Conservation (phyloP, 2,113 vertebrate genomes). For the Labeo rohita region DNA sequence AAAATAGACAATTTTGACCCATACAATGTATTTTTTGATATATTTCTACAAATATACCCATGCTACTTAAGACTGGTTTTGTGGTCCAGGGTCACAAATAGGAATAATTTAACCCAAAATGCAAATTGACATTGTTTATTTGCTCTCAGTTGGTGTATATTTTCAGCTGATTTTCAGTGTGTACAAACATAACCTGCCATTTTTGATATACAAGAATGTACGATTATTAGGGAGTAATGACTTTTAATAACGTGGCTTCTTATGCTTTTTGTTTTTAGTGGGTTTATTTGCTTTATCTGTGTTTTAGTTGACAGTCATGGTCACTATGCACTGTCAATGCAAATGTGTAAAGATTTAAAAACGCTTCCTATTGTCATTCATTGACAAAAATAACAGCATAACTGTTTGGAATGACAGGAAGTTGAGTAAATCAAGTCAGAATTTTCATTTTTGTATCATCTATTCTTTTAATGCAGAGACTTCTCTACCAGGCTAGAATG, state of each 20-base stretch:
- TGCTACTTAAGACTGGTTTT: too few relatives aligned
- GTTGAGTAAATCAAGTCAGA: background rate
- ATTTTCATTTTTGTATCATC: background rate
- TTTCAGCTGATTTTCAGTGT: background rate
- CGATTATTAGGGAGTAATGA: background rate
- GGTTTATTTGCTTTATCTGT: background rate
- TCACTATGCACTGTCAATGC: background rate
- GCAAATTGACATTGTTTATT: background rate
- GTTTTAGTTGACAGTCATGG: background rate
- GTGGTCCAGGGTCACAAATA: background rate
- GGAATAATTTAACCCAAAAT: background rate
- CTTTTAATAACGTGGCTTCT: background rate
- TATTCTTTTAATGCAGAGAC: constrained; percentile 1
- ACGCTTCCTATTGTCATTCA: background rate
- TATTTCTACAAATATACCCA: too few relatives aligned
- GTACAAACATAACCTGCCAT: background rate
- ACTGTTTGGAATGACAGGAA: background rate
- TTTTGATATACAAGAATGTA: background rate
- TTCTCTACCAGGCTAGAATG: background rate
- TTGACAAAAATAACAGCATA: background rate
- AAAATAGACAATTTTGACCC: too few relatives aligned
- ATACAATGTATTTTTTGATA: too few relatives aligned
- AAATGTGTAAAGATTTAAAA: background rate
- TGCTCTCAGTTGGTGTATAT: background rate
- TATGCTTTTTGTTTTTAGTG: background rate